These are phyloP conservation scores for Noctilio leporinus DNA, from an alignment of 2,113 vertebrate species.

Conservation along the genomic window DNA sequence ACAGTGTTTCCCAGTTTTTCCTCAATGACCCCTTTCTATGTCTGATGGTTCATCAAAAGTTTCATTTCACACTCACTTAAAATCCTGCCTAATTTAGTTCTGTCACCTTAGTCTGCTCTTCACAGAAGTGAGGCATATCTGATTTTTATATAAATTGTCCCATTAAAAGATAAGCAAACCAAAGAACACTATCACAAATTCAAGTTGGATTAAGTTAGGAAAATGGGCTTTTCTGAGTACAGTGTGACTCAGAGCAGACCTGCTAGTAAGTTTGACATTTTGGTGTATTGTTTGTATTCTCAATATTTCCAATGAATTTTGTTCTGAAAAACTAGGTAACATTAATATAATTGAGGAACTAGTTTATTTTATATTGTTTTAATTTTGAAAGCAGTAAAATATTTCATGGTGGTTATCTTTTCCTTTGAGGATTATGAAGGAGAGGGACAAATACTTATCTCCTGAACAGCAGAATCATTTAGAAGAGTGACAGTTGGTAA, in stretches of 20 bases:
- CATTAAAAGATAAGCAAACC: neutral
- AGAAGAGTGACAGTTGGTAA: neutral
- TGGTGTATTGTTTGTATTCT: neutral
- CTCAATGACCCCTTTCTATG: neutral
- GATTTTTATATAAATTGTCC: conserved; percentile 15
- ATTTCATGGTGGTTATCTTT: neutral
- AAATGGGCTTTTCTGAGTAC: conserved; percentile 20
- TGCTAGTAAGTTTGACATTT: neutral
- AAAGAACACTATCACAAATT: neutral
- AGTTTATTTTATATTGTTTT: neutral
- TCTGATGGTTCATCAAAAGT: neutral
- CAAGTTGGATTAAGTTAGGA: conserved; percentile 38
- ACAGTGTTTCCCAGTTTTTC: neutral
- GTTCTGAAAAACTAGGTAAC: neutral
- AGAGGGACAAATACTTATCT: neutral
- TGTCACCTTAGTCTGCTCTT: conserved; percentile 6
- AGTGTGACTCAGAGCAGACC: neutral
- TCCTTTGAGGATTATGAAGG: neutral
- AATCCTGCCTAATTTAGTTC: conserved; percentile 1
- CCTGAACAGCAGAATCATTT: neutral
- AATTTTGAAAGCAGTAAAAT: neutral
- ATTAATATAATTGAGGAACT: neutral
- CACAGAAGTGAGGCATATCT: neutral
- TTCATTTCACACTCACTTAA: neutral
- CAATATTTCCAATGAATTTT: neutral